Base-by-base conservation (phyloP, 2,888 invertebrate species). In the Leistus spinibarbis region DNA sequence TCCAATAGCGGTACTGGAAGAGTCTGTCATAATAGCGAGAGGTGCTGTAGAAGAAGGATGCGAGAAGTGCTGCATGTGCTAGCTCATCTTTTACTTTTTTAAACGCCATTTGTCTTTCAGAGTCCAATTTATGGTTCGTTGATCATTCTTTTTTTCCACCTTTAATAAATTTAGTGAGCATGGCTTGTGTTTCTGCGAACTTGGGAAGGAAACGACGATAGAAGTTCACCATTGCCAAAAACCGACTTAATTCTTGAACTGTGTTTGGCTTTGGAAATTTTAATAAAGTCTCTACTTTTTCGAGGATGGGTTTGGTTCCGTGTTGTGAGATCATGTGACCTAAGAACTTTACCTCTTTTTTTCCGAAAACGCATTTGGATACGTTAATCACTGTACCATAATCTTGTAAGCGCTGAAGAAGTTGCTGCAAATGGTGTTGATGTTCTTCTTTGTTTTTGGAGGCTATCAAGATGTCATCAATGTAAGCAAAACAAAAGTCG, bases 161-260 rank as follows among this genome's bases (percentile, higher is more conserved):
- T 3, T 77, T 68, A 0, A 83, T 78, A 0, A 82, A 17, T 13
- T 54, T 5, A 54, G 82, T 79, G 0, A 85, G 78, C 2, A 83
- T 82, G 0, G 82, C 81, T 78, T 84, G 84, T 1, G 77, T 72
- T 24, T 78, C 17, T 1, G 84, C 83, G 1, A 84, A 82, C 2
- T 81, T 40, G 1, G 82, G 82, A 0, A 85, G 77, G 76, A 81
- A 85, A 3, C 81, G 70, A 2, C 84, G 72, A 56, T 84, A 84
- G 78, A 83, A 84, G 76, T 83, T 85, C 0, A 83, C 13, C 81
- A 83, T 82, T 0, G 83, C 84, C 0, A 84, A 63, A 76, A 83
- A 84, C 3, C 79, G 76, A 2, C 81, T 73, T 0, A 86, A 76
- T 10, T 81, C 76, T 22, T 80, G 80, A 0, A 80, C 79, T 0